Evolutionary conservation across 1,140 invertebrate genomes (phyloP).

Genomic region (Temnothorax longispinosus): DNA sequence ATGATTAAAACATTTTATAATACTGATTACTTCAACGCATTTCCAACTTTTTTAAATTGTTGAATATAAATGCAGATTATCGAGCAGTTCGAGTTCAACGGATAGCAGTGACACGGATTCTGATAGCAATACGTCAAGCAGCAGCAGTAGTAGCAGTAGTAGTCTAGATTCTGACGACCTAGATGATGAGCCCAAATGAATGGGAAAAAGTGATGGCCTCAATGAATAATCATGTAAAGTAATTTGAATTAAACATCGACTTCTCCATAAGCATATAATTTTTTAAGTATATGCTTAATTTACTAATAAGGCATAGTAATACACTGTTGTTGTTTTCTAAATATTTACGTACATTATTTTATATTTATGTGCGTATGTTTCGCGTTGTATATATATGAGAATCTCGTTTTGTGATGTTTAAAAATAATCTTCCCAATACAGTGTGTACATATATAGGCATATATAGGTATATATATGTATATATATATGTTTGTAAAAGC

Average conservation of each 20-base stretch:
- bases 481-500: neutral
- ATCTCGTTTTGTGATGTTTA: neutral
- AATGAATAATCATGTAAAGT: neutral
- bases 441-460: neutral
- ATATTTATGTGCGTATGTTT: neutral
- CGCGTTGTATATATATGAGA: neutral
- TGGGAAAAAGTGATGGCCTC: neutral
- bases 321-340: neutral
- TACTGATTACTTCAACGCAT: neutral
- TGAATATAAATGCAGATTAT: constrained; percentile 58
- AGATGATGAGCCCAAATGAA: constrained; percentile 51
- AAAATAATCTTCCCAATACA: constrained; percentile 2
- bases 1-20: constrained; percentile 12
- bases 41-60: neutral
- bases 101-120: constrained; percentile 73
- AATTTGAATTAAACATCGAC: neutral
- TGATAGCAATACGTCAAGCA: constrained; percentile 66
- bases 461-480: neutral
- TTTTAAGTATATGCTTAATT: neutral
- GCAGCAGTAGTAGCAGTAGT: constrained; percentile 64
- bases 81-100: constrained; percentile 67
- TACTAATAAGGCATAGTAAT: neutral
- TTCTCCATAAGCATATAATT: constrained; percentile 22
- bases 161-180: constrained; percentile 71
- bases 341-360: neutral